Conservation (phyloP, 2,797 vertebrate species). For the Somateria mollissima region DNA sequence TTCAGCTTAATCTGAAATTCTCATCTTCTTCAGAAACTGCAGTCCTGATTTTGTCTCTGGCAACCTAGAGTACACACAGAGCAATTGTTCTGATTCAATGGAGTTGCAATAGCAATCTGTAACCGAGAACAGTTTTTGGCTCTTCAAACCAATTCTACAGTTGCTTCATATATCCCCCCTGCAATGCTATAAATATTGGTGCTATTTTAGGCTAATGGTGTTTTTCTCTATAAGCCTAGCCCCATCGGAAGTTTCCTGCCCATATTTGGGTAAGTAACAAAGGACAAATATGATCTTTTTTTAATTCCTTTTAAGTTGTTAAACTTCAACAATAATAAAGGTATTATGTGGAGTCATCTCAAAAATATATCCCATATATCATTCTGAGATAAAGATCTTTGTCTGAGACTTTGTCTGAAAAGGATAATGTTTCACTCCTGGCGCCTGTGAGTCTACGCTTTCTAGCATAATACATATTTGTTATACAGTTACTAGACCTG, state of each 20-base stretch:
- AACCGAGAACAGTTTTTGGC: neutral
- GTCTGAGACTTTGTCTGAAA: conserved; percentile 75
- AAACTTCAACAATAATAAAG: conserved; percentile 70
- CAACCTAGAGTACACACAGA: neutral
- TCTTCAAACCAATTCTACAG: neutral
- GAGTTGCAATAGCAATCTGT: neutral
- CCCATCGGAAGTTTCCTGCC: conserved; percentile 23
- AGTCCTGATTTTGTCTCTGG: neutral
- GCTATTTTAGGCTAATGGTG: conserved; percentile 4
- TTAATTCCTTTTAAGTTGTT: conserved; percentile 56
- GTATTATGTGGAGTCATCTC: conserved; percentile 73
- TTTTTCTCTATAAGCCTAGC: neutral
- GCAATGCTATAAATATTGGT: conserved; percentile 11
- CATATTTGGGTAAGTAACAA: conserved; percentile 59
- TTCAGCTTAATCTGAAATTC: conserved; percentile 11
- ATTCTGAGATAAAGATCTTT: conserved; percentile 73
- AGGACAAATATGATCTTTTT: conserved; percentile 38
- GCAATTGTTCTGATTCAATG: neutral
- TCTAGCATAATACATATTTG: conserved; percentile 69
- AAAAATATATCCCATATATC: conserved; percentile 74
- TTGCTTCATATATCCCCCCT: neutral
- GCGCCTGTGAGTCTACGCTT: conserved; percentile 70
- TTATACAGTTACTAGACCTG: conserved; percentile 61
- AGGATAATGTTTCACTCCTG: conserved; percentile 74
- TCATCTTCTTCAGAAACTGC: neutral